These are phyloP conservation scores for Drosophila malerkotliana DNA, from an alignment of 1,140 invertebrate genomes.

Conservation along the genomic window DNA sequence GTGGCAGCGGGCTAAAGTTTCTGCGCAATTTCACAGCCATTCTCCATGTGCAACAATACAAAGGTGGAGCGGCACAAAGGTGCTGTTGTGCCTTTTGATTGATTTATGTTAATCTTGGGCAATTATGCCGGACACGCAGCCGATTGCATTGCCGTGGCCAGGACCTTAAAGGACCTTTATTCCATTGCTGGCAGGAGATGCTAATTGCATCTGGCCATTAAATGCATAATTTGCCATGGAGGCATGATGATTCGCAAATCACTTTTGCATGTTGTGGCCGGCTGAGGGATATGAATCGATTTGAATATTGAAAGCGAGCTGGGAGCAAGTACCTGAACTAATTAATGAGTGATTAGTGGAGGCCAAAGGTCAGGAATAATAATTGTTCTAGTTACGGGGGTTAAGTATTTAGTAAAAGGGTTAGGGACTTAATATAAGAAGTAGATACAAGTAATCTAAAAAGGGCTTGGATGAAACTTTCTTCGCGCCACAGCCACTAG, in stretches of 20 bases:
- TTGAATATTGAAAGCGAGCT: constrained; percentile 37
- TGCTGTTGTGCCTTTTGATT: constrained; percentile 55
- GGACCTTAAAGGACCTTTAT: constrained; percentile 15
- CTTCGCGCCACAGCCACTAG: constrained; percentile 9
- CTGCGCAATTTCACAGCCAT: constrained; percentile 72
- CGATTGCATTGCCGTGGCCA: constrained; percentile 12
- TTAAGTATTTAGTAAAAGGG: neutral
- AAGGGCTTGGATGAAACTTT: constrained; percentile 7
- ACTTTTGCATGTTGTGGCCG: constrained; percentile 34
- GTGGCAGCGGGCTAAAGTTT: constrained; percentile 33
- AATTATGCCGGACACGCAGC: constrained; percentile 56
- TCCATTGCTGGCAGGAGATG: constrained; percentile 10
- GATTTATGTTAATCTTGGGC: constrained; percentile 72
- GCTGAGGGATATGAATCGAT: constrained; percentile 33
- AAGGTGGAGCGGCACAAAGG: constrained; percentile 10
- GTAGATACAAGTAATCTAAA: neutral
- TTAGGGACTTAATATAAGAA: neutral
- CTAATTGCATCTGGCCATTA: constrained; percentile 47
- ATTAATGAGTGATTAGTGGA: neutral
- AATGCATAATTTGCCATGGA: constrained; percentile 48
- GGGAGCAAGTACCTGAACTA: constrained; percentile 1
- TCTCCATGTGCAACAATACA: constrained; percentile 31
- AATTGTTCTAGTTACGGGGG: neutral
- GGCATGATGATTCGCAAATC: constrained; percentile 36
- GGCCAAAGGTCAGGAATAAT: neutral